Evolutionary conservation across 2,113 vertebrate genomes (phyloP), one percentile per base, ranked within the genome.

Genomic region (Shinisaurus crocodilurus): DNA sequence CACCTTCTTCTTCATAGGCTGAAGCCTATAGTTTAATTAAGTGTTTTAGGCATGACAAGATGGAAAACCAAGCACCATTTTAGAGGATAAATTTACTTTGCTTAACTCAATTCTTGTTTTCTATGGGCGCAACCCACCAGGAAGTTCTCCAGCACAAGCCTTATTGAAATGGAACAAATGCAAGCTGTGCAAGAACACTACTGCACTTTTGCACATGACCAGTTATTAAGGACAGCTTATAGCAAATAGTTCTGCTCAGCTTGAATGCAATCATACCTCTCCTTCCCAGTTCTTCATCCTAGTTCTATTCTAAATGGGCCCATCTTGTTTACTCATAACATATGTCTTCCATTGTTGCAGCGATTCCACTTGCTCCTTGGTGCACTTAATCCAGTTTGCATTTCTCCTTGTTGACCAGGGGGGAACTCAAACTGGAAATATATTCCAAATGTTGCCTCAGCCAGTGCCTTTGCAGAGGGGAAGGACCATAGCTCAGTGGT

Each of bases 11-110:
- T 27, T 92, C 91, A 20, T 79, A 92, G 43, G 0, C 23, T 90
- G 85, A 89, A 50, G 92, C 40, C 69, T 72, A 65, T 40, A 88
- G 3, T 12, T 91, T 85, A 45, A 1, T 40, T 43, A 65, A 92
- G 89, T 5, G 5, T 15, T 34, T 72, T 50, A 67, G 45, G 82
- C 70, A 88, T 90, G 91, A 5, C 18, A 79, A 25, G 27, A 27
- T 48, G 45, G 76, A 85, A 74, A 87, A 79, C 54, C 48, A 89
- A 86, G 32, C 1, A 85, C 29, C 2, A 9, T 89, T 89, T 79
- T 69, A 9, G 10, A n/a, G 15, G 1, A 10, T 0, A 0, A 0
- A 1, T 12, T 63, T 63, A 60, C 16, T 60, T 60, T 60, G 57
- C 60, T 63, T 63, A 63, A 63, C 60, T 63, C 60, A 63, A 2